phyloP scores from a whole-genome alignment of 1,140 invertebrate species.

The Choristoneura fumiferana region DNA sequence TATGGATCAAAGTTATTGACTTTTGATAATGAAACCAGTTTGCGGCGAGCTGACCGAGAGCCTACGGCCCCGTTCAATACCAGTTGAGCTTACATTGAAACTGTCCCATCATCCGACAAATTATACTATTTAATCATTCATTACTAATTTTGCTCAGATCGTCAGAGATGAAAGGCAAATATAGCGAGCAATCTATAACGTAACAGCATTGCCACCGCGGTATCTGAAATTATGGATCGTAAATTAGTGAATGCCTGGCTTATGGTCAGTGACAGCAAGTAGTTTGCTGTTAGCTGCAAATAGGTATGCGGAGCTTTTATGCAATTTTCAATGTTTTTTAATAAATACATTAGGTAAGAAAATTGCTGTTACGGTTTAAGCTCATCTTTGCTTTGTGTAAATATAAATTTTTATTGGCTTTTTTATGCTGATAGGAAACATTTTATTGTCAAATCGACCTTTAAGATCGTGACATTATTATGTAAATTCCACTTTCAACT shows the following conservation, averaged over 20 bases:
- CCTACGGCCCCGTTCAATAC: slow-evolving; percentile 69
- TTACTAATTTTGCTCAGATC: slow-evolving; percentile 36
- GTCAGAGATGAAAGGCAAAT: slow-evolving; percentile 14
- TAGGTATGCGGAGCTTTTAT: slow-evolving; percentile 28
- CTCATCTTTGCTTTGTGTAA: too few relatives aligned
- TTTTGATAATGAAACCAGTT: slow-evolving; percentile 79
- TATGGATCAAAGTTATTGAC: slow-evolving; percentile 78
- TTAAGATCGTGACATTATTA: too few relatives aligned
- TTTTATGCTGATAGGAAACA: too few relatives aligned
- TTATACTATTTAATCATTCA: slow-evolving; percentile 40
- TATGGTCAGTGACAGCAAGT: slow-evolving; percentile 49
- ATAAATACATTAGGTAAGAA: not conserved
- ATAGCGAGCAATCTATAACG: slow-evolving; percentile 43
- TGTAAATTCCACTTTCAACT: too few relatives aligned
- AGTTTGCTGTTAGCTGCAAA: slow-evolving; percentile 28
- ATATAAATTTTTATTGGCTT: too few relatives aligned
- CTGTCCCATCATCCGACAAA: slow-evolving; percentile 28
- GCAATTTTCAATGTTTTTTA: not conserved
- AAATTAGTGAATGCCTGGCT: slow-evolving; percentile 29
- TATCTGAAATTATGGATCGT: not conserved
- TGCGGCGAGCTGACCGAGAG: slow-evolving; percentile 67
- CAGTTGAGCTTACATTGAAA: slow-evolving; percentile 45
- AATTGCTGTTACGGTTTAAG: too few relatives aligned
- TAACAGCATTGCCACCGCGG: not conserved
- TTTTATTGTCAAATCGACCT: too few relatives aligned